Evolutionary conservation across 2,797 vertebrate species (phyloP).

Genomic region (Tenualosa ilisha): DNA sequence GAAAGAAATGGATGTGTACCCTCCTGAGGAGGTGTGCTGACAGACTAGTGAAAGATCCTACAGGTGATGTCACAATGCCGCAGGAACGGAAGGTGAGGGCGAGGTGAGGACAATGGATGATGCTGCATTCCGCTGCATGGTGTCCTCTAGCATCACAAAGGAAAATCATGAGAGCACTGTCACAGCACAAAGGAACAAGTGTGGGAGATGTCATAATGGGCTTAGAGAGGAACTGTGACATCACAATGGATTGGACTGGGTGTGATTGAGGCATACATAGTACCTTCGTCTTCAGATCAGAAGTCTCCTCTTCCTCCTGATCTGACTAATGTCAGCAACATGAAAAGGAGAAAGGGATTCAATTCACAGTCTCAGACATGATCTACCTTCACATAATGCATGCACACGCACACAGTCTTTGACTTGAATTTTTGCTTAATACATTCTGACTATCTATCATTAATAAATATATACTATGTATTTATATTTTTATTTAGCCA

Average conservation of each 20-base stretch:
- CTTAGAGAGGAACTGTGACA: slow-evolving; percentile 59
- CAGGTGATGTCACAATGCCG: background rate
- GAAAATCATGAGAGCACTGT: background rate
- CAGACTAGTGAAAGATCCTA: background rate
- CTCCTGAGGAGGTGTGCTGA: background rate
- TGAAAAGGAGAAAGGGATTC: slow-evolving; percentile 55
- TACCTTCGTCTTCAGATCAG: slow-evolving; percentile 93
- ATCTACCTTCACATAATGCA: background rate
- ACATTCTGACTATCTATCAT: background rate
- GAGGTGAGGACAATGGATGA: background rate
- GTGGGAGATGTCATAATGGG: slow-evolving; percentile 1
- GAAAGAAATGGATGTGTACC: background rate
- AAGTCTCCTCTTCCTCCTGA: slow-evolving; percentile 86
- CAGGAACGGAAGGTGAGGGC: background rate
- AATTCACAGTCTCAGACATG: background rate
- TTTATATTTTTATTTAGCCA: background rate
- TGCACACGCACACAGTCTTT: background rate
- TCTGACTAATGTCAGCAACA: slow-evolving; percentile 84
- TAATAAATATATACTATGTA: no score
- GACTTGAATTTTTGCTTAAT: background rate
- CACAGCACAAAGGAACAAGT: background rate
- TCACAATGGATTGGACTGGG: slow-evolving; percentile 58
- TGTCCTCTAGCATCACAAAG: slow-evolving; percentile 6
- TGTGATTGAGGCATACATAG: slow-evolving; percentile 53
- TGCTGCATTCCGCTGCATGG: background rate